Base-by-base conservation (phyloP, 2,797 vertebrate genomes). In the Cuculus canorus region DNA sequence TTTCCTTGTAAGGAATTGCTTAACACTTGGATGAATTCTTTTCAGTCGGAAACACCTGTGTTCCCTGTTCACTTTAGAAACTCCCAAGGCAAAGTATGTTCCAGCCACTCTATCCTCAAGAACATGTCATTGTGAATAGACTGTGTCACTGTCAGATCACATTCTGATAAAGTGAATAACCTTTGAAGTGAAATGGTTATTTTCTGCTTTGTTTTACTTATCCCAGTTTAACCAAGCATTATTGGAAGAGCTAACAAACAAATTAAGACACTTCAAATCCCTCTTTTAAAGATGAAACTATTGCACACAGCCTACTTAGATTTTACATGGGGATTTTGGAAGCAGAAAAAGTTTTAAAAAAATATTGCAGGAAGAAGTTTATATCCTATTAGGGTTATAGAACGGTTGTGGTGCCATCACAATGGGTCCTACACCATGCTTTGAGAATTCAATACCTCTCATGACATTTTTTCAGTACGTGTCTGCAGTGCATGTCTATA, bases 1-100 rank as follows among this genome's bases (percentile, higher is more conserved):
- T 70, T 85, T 91, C 27, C 77, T 82, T 53, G 70, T 60, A 81
- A 39, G 68, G 45, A 77, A 64, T 88, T 80, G 47, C 56, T 87
- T 73, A 82, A 83, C 32, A 30, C 39, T 43, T 53, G 60, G 47
- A 63, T 78, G 57, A 88, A 28, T 91, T 93, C 13, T 78, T 92
- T 90, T 69, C 45, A 65, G 41, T 66, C 64, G 28, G 60, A 80
- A 73, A 88, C 69, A 93, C 69, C 88, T 88, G 37, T 88, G 32
- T 71, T 88, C 41, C 68, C 25, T 81, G 48, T 81, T 94, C 57
- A 22, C 50, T 88, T 91, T 57, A 91, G 82, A 93, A 93, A 71
- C 53, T 94, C 90, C 82, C 86, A 94, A 78, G 96, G 88, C 90
- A 94, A 96, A 81, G 33, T 75, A 7, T 88, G 82, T 91, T 90